phyloP scores from a whole-genome alignment of 2,888 invertebrate genomes.

The Glomeris marginata region DNA sequence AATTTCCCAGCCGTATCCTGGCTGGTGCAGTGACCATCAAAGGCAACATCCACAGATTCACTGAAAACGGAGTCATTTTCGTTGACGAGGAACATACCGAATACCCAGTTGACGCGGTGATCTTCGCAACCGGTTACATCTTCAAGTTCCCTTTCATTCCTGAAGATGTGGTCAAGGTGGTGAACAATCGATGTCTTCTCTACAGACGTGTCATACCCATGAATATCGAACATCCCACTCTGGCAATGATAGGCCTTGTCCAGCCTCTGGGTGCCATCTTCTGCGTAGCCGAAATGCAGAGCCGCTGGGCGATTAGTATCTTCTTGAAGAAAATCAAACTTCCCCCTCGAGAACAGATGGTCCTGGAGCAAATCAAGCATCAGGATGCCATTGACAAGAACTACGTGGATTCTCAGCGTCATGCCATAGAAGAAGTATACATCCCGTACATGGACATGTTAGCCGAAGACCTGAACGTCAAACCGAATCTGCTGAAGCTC shows the following conservation, averaged over 20 bases:
- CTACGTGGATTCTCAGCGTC: neutral
- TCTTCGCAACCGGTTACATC: too few relatives aligned
- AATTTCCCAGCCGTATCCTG: slow-evolving; percentile 29
- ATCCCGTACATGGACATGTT: neutral
- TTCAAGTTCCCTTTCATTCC: too few relatives aligned
- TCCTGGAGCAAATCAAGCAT: too few relatives aligned
- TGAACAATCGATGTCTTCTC: slow-evolving; percentile 6
- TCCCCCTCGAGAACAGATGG: slow-evolving; percentile 2
- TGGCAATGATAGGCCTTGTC: slow-evolving; percentile 13
- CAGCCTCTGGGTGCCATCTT: slow-evolving; percentile 14
- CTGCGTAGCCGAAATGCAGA: slow-evolving; percentile 11
- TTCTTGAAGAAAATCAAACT: neutral
- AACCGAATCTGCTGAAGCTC: neutral
- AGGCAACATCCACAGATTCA: slow-evolving; percentile 22
- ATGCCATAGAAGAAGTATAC: neutral
- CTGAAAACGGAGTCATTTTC: slow-evolving; percentile 22
- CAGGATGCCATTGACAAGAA: neutral
- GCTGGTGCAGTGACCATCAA: slow-evolving; percentile 24
- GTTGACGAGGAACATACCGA: slow-evolving; percentile 14
- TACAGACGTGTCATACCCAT: slow-evolving; percentile 11
- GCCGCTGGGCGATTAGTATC: slow-evolving; percentile 6
- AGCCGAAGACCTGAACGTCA: neutral
- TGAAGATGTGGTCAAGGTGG: too few relatives aligned
- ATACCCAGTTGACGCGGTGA: neutral
- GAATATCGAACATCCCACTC: slow-evolving; percentile 7